Base-by-base conservation (phyloP, 1,140 invertebrate species). In the Drosophila aff. region DNA sequence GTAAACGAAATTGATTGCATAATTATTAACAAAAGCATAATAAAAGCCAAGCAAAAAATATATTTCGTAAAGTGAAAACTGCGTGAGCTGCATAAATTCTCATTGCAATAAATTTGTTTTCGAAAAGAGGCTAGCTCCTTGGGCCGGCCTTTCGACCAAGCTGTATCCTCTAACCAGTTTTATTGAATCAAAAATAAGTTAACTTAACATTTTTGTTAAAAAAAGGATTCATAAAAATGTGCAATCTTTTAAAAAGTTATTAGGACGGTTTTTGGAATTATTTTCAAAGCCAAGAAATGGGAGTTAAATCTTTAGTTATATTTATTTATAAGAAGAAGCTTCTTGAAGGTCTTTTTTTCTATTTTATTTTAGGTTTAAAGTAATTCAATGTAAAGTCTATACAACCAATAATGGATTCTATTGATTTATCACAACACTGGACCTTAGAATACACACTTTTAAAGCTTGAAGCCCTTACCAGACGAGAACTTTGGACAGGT, bases 11-110 rank as follows among this genome's bases (percentile, higher is more conserved):
- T 55, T 72, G 71, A 85, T 85, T 85, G 63, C 78, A 85, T 81
- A 84, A 84, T 85, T 78, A 81, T 73, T 85, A 81, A 73, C 36
- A 52, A 83, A 84, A 78, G 52, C 53, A 55, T 46, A 41, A 59
- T n/a, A 44, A 52, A 28, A 31, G 68, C 44, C n/a, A 50, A 36
- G 13, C 15, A 49, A 49, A 40, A 66, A 46, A 13, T 28, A 61
- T 52, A 60, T 52, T 38, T 55, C 50, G 66, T 65, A 55, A 77
- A 69, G 73, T 81, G 66, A 82, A 86, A 86, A 76, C 81, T 86
- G 75, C 82, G 82, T 86, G 82, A 86, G 67, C 60, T 69, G 82
- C 79, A 86, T 86, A 86, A 86, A 86, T 86, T 86, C 82, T 86
- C 79, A 62, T 21, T 77, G 66, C 69, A 55, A 76, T 86, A 79